Conservation (phyloP, 2,797 vertebrate species). For the Octomys mimax region DNA sequence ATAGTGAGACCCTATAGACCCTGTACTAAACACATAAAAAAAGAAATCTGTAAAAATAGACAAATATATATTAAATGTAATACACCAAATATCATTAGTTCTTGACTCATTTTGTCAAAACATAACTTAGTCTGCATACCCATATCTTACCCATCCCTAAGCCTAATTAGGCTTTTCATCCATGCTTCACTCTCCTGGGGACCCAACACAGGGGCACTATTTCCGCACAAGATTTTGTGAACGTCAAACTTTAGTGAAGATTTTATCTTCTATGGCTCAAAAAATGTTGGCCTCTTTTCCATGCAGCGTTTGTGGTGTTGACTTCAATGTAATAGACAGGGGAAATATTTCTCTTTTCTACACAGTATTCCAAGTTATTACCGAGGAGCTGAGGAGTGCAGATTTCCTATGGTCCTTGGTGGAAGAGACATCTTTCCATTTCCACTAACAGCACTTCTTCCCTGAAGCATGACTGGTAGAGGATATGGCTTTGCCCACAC, state of each 20-base stretch:
- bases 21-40: too few species aligned
- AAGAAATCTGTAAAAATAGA: background rate
- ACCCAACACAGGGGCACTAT: background rate
- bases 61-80: background rate
- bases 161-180: background rate
- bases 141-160: background rate
- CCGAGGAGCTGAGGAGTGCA: background rate
- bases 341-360: background rate
- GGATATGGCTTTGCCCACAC: background rate
- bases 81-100: background rate
- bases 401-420: background rate
- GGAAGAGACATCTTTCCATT: background rate
- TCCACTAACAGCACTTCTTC: background rate
- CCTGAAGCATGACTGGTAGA: background rate
- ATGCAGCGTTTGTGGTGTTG: background rate
- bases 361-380: background rate
- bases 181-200: background rate
- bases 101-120: background rate
- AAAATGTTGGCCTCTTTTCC: background rate
- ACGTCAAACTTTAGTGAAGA: background rate
- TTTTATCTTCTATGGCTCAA: background rate
- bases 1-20: too few species aligned
- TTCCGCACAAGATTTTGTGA: background rate
- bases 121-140: background rate
- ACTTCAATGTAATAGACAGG: background rate